These are phyloP conservation scores for Narcine bancroftii DNA, from an alignment of 2,113 vertebrate species.

Conservation along the genomic window DNA sequence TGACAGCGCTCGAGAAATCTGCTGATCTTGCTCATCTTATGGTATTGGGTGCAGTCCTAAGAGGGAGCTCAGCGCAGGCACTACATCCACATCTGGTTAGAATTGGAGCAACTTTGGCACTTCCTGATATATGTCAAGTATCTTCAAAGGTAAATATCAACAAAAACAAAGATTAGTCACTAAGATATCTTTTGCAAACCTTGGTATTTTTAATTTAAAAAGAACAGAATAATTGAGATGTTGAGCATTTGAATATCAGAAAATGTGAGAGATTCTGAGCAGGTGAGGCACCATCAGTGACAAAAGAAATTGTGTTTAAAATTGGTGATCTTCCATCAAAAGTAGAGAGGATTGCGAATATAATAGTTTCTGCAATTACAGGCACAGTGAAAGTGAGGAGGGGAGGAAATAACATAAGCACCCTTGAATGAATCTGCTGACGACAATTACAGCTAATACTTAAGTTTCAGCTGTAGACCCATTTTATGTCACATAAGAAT, in stretches of 20 bases:
- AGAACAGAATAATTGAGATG: not conserved
- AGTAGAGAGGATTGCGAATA: not conserved
- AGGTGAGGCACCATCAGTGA: not conserved
- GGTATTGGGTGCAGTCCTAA: conserved; percentile 66
- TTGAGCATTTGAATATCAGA: not conserved
- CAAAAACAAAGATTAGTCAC: not conserved
- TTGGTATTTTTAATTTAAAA: too few relatives aligned
- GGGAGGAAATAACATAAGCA: not conserved
- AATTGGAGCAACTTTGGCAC: conserved; percentile 56
- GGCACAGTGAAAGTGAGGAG: not conserved
- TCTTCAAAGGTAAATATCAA: conserved; percentile 68
- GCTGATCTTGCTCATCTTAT: conserved; percentile 63
- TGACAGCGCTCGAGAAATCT: conserved; percentile 56
- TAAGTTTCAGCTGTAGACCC: not conserved
- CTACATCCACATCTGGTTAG: conserved; percentile 63
- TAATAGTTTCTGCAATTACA: not conserved
- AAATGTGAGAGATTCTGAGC: not conserved
- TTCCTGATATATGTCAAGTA: conserved; percentile 61
- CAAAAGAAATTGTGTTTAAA: not conserved
- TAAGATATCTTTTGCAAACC: not conserved
- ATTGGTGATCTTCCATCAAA: not conserved
- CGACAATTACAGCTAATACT: not conserved
- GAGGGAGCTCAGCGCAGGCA: conserved; percentile 61
- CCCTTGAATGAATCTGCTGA: not conserved
- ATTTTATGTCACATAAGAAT: not conserved